Percentiles rank a stretch among this genome's conserved stretches.
Conservation (phyloP, 2,888 invertebrate genomes). For the Agrilus cyanescens region DNA sequence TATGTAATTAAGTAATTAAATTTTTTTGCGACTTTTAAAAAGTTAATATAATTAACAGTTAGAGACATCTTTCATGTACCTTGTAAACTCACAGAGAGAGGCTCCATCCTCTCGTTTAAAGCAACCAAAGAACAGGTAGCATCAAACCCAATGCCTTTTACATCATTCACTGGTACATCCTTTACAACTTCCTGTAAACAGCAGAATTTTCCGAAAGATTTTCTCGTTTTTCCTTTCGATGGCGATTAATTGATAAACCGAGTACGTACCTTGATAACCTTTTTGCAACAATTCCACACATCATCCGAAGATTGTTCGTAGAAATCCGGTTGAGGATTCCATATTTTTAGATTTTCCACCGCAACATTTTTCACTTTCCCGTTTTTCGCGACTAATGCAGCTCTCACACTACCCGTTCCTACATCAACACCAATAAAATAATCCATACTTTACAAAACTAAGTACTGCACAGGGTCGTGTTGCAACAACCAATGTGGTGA, state of each 20-base stretch:
- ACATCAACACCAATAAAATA: conserved; percentile 86
- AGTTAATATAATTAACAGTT: too few relatives aligned
- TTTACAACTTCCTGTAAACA: conserved; percentile 46
- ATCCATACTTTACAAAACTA: conserved; percentile 5
- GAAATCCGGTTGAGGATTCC: conserved; percentile 62
- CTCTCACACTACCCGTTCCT: conserved; percentile 83
- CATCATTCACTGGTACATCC: conserved; percentile 39
- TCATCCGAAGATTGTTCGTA: conserved; percentile 87
- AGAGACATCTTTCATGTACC: conserved; percentile 30
- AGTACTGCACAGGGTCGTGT: too few relatives aligned
- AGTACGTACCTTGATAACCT: conserved; percentile 58
- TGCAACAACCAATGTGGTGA: too few relatives aligned
- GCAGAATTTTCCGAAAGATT: neutral
- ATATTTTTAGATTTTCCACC: conserved; percentile 57
- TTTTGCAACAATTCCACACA: conserved; percentile 69
- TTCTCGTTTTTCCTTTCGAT: neutral
- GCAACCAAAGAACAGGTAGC: conserved; percentile 90
- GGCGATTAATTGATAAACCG: neutral
- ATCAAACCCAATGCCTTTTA: conserved; percentile 89
- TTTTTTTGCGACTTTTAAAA: too few relatives aligned
- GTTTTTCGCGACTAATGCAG: conserved; percentile 58
- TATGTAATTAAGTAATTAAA: too few relatives aligned
- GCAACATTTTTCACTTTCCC: conserved; percentile 57
- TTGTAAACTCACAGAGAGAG: conserved; percentile 57
- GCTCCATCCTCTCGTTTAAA: conserved; percentile 54